These are phyloP conservation scores for Siderastrea siderea DNA, from an alignment of 92 coral and sea anemone species.

Conservation along the genomic window DNA sequence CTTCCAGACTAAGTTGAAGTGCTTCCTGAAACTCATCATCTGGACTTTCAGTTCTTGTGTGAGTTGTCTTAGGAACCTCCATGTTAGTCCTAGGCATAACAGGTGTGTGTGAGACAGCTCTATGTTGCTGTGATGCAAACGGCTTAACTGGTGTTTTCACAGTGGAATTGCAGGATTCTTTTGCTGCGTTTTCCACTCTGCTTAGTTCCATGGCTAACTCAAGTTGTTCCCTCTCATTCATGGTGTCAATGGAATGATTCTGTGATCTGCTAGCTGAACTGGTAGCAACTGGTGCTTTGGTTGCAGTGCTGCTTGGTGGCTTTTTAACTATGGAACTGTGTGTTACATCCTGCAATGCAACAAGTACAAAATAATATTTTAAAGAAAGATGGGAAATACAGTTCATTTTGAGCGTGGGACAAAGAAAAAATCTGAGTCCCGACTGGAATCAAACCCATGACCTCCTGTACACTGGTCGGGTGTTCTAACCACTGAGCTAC, in stretches of 20 bases:
- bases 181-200: constrained; percentile 13
- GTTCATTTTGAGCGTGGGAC: too few relatives aligned
- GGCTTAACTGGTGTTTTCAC: background rate
- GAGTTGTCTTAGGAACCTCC: background rate
- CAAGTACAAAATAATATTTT: background rate
- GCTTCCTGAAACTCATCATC: constrained; percentile 31
- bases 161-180: background rate
- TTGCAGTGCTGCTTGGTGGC: constrained; percentile 13
- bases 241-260: background rate
- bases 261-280: background rate
- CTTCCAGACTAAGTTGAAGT: constrained; percentile 39
- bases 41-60: background rate
- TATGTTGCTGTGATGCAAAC: background rate
- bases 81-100: background rate
- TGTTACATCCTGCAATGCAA: background rate
- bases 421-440: too few relatives aligned
- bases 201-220: constrained; percentile 50
- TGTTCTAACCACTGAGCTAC: too few relatives aligned
- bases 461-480: too few relatives aligned
- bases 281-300: background rate
- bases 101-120: background rate
- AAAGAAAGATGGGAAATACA: background rate
- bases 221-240: constrained; percentile 55
- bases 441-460: too few relatives aligned
- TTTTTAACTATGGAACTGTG: background rate